A percentile compares a stretch with the other conserved stretches of the same genome.
Evolutionary conservation across 2,888 invertebrate genomes (phyloP).

Genomic region (Calameuta pallipes): DNA sequence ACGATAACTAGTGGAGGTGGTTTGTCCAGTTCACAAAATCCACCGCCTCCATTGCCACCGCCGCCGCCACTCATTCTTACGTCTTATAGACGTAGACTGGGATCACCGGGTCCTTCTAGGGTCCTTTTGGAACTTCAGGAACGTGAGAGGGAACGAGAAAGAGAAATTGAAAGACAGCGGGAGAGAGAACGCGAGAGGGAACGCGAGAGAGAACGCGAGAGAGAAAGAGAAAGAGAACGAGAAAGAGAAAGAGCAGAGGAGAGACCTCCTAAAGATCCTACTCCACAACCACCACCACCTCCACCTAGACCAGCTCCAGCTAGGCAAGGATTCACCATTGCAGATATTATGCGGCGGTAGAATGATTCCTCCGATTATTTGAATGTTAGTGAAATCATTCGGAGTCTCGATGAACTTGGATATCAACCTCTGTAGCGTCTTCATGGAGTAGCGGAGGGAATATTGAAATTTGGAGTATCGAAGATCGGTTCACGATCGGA

Average conservation of each 20-base stretch:
- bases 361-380: conserved; percentile 24
- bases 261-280: conserved; percentile 54
- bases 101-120: conserved; percentile 60
- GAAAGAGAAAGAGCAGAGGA: conserved; percentile 59
- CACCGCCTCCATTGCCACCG: conserved; percentile 55
- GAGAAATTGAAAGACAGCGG: conserved; percentile 45
- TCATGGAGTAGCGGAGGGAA: not conserved
- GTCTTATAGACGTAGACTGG: conserved; percentile 59
- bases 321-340: conserved; percentile 90
- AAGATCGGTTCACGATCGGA: too few species aligned
- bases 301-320: conserved; percentile 73
- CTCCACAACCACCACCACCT: conserved; percentile 67
- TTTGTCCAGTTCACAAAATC: conserved; percentile 58
- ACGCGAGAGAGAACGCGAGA: conserved; percentile 41
- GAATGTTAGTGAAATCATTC: not conserved
- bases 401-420: not conserved
- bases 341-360: conserved; percentile 90
- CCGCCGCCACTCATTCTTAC: conserved; percentile 59
- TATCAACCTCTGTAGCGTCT: not conserved
- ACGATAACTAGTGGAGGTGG: conserved; percentile 63
- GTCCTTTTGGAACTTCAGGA: conserved; percentile 61
- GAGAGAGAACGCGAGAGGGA: conserved; percentile 43
- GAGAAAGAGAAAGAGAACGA: conserved; percentile 36
- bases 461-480: too few species aligned
- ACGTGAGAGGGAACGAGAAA: conserved; percentile 52